These are phyloP conservation scores for Gasterosteus nipponicus DNA, from an alignment of 2,113 vertebrate species.

Conservation along the genomic window DNA sequence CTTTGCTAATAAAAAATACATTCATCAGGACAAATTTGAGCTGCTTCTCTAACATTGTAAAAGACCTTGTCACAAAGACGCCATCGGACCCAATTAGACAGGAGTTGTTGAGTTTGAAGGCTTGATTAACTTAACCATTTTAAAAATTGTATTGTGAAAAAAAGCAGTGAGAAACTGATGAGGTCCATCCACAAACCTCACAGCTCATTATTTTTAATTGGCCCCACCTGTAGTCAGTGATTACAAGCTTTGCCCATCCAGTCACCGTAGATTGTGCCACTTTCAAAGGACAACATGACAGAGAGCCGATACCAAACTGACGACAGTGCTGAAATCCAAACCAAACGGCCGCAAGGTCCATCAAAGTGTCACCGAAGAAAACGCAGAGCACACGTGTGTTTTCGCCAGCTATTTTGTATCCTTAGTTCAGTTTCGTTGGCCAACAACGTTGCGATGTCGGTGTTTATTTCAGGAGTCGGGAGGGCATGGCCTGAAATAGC, in stretches of 20 bases:
- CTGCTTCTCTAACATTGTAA: neutral
- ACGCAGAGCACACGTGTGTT: neutral
- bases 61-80: neutral
- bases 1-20: neutral
- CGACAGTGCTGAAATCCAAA: neutral
- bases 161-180: neutral
- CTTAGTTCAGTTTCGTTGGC: neutral
- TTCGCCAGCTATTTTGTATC: constrained; percentile 10
- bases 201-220: constrained; percentile 39
- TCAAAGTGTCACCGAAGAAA: neutral
- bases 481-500: constrained; percentile 69
- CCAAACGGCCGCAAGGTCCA: constrained; percentile 6
- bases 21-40: neutral
- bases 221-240: neutral
- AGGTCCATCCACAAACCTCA: neutral
- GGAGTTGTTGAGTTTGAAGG: neutral
- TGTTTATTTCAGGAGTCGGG: constrained; percentile 26
- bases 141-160: neutral
- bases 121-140: neutral
- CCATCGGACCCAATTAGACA: neutral
- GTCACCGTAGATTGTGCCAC: neutral
- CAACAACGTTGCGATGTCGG: constrained; percentile 24
- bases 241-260: neutral
- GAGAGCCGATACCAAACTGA: neutral
- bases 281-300: neutral